phyloP scores from a whole-genome alignment of 2,797 vertebrate species.

The Darevskia mixta region DNA sequence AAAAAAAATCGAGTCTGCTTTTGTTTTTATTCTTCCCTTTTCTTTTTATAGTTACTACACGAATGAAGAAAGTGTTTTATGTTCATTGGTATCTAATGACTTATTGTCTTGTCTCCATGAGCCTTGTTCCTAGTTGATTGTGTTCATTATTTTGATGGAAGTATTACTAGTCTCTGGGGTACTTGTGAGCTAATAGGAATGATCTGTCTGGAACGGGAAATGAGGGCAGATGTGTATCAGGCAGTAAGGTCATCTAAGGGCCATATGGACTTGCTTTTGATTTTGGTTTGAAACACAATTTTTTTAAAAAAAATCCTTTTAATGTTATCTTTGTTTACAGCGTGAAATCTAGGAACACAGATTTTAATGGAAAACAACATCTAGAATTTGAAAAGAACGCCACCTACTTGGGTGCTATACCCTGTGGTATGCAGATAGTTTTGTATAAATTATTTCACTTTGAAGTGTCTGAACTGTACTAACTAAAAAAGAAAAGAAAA shows the following conservation, averaged over 20 bases:
- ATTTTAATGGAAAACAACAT: constrained; percentile 26
- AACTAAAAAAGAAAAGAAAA: constrained; percentile 24
- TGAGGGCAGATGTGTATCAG: constrained; percentile 9
- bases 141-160: constrained; percentile 22
- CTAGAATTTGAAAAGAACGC: constrained; percentile 36
- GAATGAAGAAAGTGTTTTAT: constrained; percentile 22
- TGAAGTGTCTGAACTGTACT: constrained; percentile 36
- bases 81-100: constrained; percentile 35
- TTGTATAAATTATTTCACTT: constrained; percentile 22
- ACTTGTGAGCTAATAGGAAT: constrained; percentile 34
- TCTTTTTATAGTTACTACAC: constrained; percentile 36
- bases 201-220: constrained; percentile 13
- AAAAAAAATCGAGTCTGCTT: constrained; percentile 18
- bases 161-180: constrained; percentile 2
- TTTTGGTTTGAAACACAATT: constrained; percentile 35
- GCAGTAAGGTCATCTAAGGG: constrained; percentile 19
- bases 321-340: constrained; percentile 49
- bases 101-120: constrained; percentile 41
- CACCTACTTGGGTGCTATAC: constrained; percentile 6
- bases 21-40: constrained; percentile 20
- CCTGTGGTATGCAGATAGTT: background rate
- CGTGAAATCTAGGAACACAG: constrained; percentile 38
- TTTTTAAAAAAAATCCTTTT: constrained; percentile 1
- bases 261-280: constrained; percentile 6
- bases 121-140: constrained; percentile 39